These are phyloP conservation scores for Episyrphus balteatus DNA, from an alignment of 1,140 invertebrate genomes.

Conservation along the genomic window DNA sequence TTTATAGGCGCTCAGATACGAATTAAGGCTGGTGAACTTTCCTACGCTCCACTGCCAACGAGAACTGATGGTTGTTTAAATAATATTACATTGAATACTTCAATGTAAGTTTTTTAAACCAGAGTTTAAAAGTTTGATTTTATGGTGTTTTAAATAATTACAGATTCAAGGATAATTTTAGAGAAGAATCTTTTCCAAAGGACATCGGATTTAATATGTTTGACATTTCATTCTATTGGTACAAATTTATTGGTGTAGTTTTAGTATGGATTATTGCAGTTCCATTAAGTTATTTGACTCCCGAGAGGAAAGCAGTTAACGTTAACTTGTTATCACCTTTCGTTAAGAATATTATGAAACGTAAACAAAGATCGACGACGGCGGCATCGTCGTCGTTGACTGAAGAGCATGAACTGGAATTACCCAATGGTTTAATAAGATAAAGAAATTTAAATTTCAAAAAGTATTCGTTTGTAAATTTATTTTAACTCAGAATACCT, in stretches of 20 bases:
- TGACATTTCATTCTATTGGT: constrained; percentile 49
- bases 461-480: no score
- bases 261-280: constrained; percentile 50
- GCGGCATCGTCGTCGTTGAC: no score
- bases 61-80: constrained; percentile 49
- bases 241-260: constrained; percentile 47
- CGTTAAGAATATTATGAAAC: no score
- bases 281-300: constrained; percentile 25
- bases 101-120: constrained; percentile 15
- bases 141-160: neutral
- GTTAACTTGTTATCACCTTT: constrained; percentile 19
- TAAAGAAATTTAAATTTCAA: no score
- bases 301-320: constrained; percentile 12
- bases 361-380: no score
- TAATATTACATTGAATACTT: constrained; percentile 19
- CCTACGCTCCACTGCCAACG: constrained; percentile 41
- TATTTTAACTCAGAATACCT: no score
- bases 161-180: constrained; percentile 1
- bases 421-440: no score
- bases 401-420: no score
- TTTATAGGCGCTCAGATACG: constrained; percentile 61
- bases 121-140: no score
- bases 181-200: neutral
- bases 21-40: constrained; percentile 44
- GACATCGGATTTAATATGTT: constrained; percentile 41